phyloP scores from a whole-genome alignment of 2,797 vertebrate species.

The Luscinia luscinia region DNA sequence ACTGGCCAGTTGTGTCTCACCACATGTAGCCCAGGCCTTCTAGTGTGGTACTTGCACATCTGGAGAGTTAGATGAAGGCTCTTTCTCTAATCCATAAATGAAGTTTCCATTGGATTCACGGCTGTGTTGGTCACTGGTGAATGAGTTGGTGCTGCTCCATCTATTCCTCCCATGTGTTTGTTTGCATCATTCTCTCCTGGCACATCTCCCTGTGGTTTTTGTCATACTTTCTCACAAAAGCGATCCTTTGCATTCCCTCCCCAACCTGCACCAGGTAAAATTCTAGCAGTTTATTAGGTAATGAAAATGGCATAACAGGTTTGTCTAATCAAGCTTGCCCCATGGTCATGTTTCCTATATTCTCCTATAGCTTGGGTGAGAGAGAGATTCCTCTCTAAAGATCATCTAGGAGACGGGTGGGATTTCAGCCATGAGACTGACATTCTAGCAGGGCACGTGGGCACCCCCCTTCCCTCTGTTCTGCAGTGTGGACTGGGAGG shows the following conservation, averaged over 20 bases:
- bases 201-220: not conserved
- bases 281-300: not conserved
- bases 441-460: not conserved
- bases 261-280: not conserved
- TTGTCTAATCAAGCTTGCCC: not conserved
- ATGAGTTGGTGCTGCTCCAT: not conserved
- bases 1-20: not conserved
- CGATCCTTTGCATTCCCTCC: not conserved
- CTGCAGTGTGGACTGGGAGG: not conserved
- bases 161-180: not conserved
- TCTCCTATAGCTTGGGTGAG: not conserved
- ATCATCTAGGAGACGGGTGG: conserved; percentile 8
- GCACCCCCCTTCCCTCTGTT: not conserved
- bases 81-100: not conserved
- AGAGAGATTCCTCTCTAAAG: conserved; percentile 40
- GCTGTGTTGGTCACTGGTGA: not conserved
- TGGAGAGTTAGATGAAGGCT: not conserved
- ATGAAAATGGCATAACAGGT: not conserved
- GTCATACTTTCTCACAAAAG: not conserved
- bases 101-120: rapidly evolving
- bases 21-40: not conserved
- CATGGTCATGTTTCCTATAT: not conserved
- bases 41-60: not conserved
- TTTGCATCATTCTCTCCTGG: not conserved
- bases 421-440: conserved; percentile 32